Conservation (phyloP, 1,140 invertebrate species). For the Anthonomus grandis region DNA sequence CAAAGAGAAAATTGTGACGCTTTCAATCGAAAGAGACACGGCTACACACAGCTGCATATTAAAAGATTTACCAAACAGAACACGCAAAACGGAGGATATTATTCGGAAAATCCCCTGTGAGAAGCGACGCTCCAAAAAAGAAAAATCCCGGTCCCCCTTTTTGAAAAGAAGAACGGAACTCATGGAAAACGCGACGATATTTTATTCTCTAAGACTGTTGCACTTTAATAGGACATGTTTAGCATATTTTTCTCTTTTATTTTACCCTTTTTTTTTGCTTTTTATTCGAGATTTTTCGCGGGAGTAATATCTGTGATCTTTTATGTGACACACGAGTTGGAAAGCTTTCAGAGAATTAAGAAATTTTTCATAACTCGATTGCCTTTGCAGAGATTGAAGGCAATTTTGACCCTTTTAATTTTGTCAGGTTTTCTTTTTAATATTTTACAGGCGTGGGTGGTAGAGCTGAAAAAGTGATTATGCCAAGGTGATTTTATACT, state of each 20-base stretch:
- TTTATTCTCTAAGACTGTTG: conserved; percentile 21
- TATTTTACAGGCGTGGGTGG: too few species aligned
- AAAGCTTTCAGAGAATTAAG: too few species aligned
- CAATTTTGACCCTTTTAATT: too few species aligned
- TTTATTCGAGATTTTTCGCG: neutral
- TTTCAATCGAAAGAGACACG: conserved; percentile 1
- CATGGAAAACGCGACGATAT: conserved; percentile 14
- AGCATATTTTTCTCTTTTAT: conserved; percentile 17
- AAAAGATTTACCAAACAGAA: conserved; percentile 15
- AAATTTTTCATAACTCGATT: too few species aligned
- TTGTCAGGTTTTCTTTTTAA: too few species aligned
- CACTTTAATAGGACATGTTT: conserved; percentile 20
- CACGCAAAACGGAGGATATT: conserved; percentile 6
- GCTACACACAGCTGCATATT: too few species aligned
- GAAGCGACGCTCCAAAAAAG: conserved; percentile 12
- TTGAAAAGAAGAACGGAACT: too few species aligned
- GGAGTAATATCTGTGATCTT: too few species aligned
- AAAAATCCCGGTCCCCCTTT: conserved; percentile 15
- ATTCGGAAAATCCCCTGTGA: conserved; percentile 6
- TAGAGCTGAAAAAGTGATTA: too few species aligned
- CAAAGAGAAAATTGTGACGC: conserved; percentile 2
- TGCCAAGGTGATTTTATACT: too few species aligned
- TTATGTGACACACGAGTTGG: too few species aligned
- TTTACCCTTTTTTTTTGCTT: conserved; percentile 4
- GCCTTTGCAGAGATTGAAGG: too few species aligned